Evolutionary conservation across 2,888 invertebrate genomes (phyloP).

Genomic region (Cheilosia grossa): DNA sequence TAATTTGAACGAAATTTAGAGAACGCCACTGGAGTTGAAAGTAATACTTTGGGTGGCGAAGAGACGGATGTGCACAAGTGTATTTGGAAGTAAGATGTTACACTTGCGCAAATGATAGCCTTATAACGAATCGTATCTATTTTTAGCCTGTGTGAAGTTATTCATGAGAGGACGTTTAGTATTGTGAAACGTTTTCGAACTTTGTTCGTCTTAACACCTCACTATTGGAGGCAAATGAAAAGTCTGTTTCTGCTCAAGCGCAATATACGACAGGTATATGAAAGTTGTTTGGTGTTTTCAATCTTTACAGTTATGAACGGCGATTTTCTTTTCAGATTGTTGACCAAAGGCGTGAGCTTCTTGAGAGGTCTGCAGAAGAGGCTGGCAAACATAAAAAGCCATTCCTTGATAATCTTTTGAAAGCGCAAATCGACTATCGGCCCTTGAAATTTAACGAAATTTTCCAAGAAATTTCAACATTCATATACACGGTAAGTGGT

Average conservation of each 20-base stretch:
- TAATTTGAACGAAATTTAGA: constrained; percentile 76
- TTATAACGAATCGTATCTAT: not conserved
- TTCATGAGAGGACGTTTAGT: constrained; percentile 75
- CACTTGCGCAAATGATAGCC: not conserved
- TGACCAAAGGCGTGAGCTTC: constrained; percentile 72
- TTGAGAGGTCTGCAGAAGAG: constrained; percentile 39
- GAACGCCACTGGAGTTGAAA: constrained; percentile 78
- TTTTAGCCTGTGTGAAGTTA: constrained; percentile 72
- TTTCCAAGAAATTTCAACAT: constrained; percentile 80
- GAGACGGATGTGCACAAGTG: constrained; percentile 78
- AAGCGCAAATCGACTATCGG: constrained; percentile 77
- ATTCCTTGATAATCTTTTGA: constrained; percentile 79
- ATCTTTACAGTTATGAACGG: not conserved
- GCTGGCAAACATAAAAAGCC: constrained; percentile 74
- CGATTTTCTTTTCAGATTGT: constrained; percentile 72
- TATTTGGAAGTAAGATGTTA: constrained; percentile 75
- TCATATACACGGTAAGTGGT: constrained; percentile 79
- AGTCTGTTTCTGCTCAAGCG: constrained; percentile 5
- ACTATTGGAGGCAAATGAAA: constrained; percentile 83
- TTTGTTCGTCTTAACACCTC: constrained; percentile 80
- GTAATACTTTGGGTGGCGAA: constrained; percentile 77
- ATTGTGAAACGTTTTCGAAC: constrained; percentile 75
- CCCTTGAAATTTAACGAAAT: constrained; percentile 78
- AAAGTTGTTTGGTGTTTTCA: constrained; percentile 42
- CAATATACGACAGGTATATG: constrained; percentile 43